Percentiles rank a stretch among this genome's conserved stretches.
Evolutionary conservation across 92 coral and sea anemone genomes (phyloP).

Genomic region (Scolanthus callimorphus): DNA sequence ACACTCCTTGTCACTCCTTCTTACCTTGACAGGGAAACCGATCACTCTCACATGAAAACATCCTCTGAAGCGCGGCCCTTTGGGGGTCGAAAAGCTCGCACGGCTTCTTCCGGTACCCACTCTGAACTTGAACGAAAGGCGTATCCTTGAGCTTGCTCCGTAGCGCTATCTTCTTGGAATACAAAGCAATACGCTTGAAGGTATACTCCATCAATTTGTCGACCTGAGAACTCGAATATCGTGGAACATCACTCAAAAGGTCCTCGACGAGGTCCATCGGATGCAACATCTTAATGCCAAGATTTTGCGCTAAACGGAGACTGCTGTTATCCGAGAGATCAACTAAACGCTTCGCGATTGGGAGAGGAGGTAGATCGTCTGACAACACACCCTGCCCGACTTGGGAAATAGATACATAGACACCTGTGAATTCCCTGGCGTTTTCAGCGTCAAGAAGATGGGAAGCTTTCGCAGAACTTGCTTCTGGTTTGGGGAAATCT

Average conservation of each 20-base stretch:
- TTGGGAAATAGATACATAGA: conserved; percentile 16
- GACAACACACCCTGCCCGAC: conserved; percentile 18
- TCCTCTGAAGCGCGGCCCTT: not conserved
- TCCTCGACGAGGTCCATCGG: conserved; percentile 3
- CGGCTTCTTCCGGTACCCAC: conserved; percentile 30
- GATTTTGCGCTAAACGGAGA: conserved; percentile 23
- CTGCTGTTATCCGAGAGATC: conserved; percentile 30
- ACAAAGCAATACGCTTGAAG: conserved; percentile 12
- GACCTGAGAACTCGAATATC: conserved; percentile 36
- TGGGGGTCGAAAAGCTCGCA: conserved; percentile 59
- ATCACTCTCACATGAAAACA: conserved; percentile 38
- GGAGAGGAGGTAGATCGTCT: conserved; percentile 43
- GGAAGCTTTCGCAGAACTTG: conserved; percentile 27
- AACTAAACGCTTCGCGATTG: conserved; percentile 8
- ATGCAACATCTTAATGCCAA: conserved; percentile 1
- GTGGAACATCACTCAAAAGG: conserved; percentile 25
- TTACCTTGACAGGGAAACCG: conserved; percentile 41
- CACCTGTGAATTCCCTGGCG: conserved; percentile 4
- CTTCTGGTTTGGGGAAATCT: conserved; percentile 5
- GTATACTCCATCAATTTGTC: conserved; percentile 43
- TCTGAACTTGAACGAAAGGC: conserved; percentile 34
- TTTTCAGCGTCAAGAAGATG: conserved; percentile 42
- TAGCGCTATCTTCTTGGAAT: not conserved
- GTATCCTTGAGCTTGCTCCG: conserved; percentile 9
- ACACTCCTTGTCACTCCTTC: no score